Evolutionary conservation across 2,797 vertebrate species (phyloP).

Genomic region (Eleutherodactylus coqui): DNA sequence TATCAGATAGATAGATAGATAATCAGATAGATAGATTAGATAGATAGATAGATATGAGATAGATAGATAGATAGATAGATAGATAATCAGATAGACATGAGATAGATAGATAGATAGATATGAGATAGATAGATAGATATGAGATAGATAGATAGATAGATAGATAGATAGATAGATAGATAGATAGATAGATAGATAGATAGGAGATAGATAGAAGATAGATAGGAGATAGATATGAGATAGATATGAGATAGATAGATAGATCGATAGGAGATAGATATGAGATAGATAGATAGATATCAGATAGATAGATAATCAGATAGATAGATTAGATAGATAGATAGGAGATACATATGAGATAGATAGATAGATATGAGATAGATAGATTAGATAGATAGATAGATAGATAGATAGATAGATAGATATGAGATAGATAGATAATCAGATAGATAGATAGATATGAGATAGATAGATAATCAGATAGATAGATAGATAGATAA

Average conservation of each 20-base stretch:
- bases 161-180: not conserved
- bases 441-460: not conserved
- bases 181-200: slow-evolving; percentile 9
- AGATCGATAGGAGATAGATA: not conserved
- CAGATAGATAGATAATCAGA: not conserved
- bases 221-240: not conserved
- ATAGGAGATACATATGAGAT: too few relatives aligned
- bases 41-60: too few relatives aligned
- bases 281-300: not conserved
- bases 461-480: not conserved
- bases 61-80: not conserved
- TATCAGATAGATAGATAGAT: too few relatives aligned
- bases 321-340: not conserved
- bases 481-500: not conserved
- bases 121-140: not conserved
- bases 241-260: slow-evolving; percentile 9
- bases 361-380: not conserved
- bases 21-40: too few relatives aligned
- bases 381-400: slow-evolving; percentile 13
- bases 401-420: slow-evolving; percentile 5
- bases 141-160: not conserved
- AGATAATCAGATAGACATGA: not conserved
- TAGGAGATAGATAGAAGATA: not conserved
- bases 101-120: not conserved
- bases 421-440: not conserved